Percentiles rank a stretch among this genome's conserved stretches.
Evolutionary conservation across 1,140 invertebrate species (phyloP).

Genomic region (Drosophila saltans): DNA sequence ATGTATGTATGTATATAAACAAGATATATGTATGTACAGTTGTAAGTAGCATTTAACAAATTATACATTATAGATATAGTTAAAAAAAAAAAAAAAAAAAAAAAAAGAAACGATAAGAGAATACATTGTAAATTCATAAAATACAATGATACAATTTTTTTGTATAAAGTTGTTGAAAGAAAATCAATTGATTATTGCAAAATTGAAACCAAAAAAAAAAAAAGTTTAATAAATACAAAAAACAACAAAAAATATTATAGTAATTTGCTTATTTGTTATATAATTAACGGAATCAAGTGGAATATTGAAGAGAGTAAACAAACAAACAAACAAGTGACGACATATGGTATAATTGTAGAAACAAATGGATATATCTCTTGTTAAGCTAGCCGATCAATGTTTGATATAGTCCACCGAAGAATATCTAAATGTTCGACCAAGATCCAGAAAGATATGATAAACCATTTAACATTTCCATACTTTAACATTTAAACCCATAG

Average conservation of each 20-base stretch:
- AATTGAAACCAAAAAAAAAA: constrained; percentile 18
- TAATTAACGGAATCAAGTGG: too few relatives aligned
- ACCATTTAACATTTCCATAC: too few relatives aligned
- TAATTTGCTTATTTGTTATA: too few relatives aligned
- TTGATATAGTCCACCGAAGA: too few relatives aligned
- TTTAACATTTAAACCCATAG: neutral
- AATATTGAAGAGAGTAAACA: too few relatives aligned
- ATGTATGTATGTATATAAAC: constrained; percentile 23
- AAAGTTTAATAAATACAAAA: constrained; percentile 4
- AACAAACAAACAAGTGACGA: too few relatives aligned
- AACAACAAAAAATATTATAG: neutral
- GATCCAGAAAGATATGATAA: too few relatives aligned
- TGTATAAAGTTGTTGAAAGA: constrained; percentile 8
- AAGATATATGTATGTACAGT: constrained; percentile 22
- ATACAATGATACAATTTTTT: constrained; percentile 5
- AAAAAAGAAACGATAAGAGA: constrained; percentile 25
- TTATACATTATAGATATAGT: constrained; percentile 38
- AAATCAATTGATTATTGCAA: constrained; percentile 9
- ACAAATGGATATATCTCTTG: too few relatives aligned
- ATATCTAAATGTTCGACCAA: too few relatives aligned
- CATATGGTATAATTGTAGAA: too few relatives aligned
- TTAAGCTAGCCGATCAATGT: too few relatives aligned
- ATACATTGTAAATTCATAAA: constrained; percentile 21
- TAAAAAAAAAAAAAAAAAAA: too few relatives aligned
- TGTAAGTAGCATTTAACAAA: constrained; percentile 48